phyloP scores from a whole-genome alignment of 1,140 invertebrate species.

The Ceratina japonica region DNA sequence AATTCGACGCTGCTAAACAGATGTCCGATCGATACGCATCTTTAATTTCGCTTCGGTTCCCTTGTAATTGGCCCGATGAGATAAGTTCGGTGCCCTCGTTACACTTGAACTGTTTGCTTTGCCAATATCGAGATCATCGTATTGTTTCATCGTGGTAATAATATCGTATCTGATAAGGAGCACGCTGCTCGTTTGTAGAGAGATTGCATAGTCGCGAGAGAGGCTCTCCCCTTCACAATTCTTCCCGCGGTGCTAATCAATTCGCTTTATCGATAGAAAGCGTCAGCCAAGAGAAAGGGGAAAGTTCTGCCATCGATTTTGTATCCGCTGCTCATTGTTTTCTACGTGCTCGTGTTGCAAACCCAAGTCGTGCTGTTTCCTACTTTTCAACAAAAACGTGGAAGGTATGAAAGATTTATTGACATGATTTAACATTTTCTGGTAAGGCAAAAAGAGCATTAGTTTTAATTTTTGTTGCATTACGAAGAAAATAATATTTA shows the following conservation, averaged over 20 bases:
- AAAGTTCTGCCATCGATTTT: constrained; percentile 11
- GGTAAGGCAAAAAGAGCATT: no score
- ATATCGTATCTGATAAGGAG: constrained; percentile 31
- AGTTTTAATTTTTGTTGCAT: no score
- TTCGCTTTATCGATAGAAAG: constrained; percentile 43
- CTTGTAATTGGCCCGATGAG: constrained; percentile 72
- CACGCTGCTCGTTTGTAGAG: background rate
- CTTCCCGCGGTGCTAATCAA: background rate
- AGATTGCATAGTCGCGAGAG: background rate
- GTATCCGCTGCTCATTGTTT: constrained; percentile 3
- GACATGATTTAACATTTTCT: no score
- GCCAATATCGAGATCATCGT: constrained; percentile 43
- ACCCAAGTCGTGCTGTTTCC: no score
- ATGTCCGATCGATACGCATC: constrained; percentile 72
- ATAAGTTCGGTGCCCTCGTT: constrained; percentile 57
- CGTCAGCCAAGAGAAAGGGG: constrained; percentile 21
- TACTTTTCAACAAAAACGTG: no score
- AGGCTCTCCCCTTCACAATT: constrained; percentile 11
- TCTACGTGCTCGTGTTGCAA: background rate
- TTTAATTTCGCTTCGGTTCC: constrained; percentile 70
- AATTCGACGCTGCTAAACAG: constrained; percentile 72
- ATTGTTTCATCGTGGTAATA: constrained; percentile 43
- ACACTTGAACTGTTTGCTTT: constrained; percentile 54
- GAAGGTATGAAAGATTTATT: no score
- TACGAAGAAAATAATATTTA: background rate